Evolutionary conservation across 1,140 invertebrate genomes (phyloP).

Genomic region (Cotesia glomerata): DNA sequence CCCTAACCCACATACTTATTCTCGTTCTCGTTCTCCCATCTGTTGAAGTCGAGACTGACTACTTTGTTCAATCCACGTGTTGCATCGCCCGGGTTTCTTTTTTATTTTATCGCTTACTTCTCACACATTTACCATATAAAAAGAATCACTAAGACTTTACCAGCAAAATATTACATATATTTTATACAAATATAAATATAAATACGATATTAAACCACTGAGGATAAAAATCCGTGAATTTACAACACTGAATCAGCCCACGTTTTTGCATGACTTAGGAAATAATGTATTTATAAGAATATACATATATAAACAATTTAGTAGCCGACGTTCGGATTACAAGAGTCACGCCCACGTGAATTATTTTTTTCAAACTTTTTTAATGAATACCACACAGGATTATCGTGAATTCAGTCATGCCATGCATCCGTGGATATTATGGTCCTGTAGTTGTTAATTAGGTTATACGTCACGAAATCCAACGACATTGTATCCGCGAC

Average conservation of each 20-base stretch:
- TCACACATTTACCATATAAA: background rate
- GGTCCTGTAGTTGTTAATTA: background rate
- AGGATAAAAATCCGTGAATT: slow-evolving; percentile 16
- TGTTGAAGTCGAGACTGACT: background rate
- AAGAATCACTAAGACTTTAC: background rate
- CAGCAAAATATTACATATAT: background rate
- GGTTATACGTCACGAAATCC: too few relatives aligned
- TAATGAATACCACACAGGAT: background rate
- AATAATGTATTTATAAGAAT: slow-evolving; percentile 15
- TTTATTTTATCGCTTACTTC: too few relatives aligned
- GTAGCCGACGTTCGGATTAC: slow-evolving; percentile 20
- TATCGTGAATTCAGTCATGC: background rate
- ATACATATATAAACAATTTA: background rate
- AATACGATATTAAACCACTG: background rate
- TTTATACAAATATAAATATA: background rate
- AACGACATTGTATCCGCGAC: too few relatives aligned
- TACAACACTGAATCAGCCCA: slow-evolving; percentile 20
- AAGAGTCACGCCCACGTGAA: slow-evolving; percentile 22
- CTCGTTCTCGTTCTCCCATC: too few relatives aligned
- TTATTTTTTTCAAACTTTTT: slow-evolving; percentile 10
- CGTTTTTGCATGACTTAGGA: slow-evolving; percentile 14
- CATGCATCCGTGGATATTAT: background rate
- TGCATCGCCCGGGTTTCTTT: background rate
- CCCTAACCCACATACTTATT: too few relatives aligned
- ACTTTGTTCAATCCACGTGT: slow-evolving; percentile 2